Evolutionary conservation across 2,888 invertebrate species (phyloP).

Genomic region (Dynastes hyllus): DNA sequence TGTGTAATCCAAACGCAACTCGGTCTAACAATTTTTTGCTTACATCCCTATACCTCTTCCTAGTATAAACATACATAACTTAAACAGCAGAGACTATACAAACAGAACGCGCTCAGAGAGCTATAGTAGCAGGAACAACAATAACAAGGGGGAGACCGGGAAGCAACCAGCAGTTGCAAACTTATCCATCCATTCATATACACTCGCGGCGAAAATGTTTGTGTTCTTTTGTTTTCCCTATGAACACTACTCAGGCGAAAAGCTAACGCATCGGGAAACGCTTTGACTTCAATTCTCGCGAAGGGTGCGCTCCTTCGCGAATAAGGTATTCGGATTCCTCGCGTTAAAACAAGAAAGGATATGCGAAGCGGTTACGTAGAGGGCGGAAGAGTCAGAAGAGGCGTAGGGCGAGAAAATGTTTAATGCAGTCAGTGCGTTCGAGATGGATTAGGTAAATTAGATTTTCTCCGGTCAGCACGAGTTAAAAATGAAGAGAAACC

Average conservation of each 20-base stretch:
- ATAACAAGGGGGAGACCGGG: neutral
- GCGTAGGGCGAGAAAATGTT: neutral
- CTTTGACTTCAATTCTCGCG: neutral
- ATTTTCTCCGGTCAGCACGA: neutral
- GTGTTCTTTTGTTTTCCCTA: conserved; percentile 33
- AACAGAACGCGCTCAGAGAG: conserved; percentile 7
- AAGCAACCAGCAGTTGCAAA: conserved; percentile 11
- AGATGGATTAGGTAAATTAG: conserved; percentile 13
- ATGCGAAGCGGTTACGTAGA: neutral
- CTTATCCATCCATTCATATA: conserved; percentile 30
- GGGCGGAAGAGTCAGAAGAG: neutral
- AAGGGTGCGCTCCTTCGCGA: neutral
- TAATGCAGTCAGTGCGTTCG: neutral
- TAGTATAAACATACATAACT: conserved; percentile 1
- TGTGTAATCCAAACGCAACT: neutral
- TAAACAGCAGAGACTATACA: conserved; percentile 23
- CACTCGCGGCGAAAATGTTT: conserved; percentile 30
- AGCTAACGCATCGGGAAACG: neutral
- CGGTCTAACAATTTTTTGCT: conserved; percentile 6
- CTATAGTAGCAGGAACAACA: neutral
- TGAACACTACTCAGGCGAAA: neutral
- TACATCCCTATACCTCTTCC: neutral
- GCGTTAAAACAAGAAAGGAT: conserved; percentile 6
- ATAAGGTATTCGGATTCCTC: conserved; percentile 10
- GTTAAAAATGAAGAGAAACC: neutral